Evolutionary conservation across 2,797 vertebrate genomes (phyloP), one percentile per base, ranked within the genome.

Genomic region (Sebastes paucispinis): DNA sequence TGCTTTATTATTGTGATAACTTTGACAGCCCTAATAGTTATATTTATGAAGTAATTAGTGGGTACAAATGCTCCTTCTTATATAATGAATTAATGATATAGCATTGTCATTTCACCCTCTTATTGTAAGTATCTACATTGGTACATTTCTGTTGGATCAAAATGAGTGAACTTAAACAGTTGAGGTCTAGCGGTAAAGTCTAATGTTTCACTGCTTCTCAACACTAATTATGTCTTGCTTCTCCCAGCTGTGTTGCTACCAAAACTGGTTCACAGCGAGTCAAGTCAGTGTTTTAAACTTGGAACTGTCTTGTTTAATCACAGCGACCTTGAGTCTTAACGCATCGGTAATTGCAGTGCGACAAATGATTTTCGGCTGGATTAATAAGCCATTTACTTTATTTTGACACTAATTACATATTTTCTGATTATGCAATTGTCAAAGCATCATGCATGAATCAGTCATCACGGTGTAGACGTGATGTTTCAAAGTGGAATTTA

Each of bases 331-430:
- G 20, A 72, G 62, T 31, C 9, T 75, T 69, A 68, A 59, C 52
- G 11, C 69, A 60, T 80, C 64, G 79, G 58, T 89, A 88, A 89
- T 75, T 87, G 69, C 68, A 55, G 72, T 27, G 62, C 73, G 72
- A 80, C 69, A 67, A 83, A 86, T 47, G 52, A 75, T 84, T 82
- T 32, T 52, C 13, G 0, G 20, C 36, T 57, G 70, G 73, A 83
- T 82, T 74, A 85, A 74, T 65, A 20, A 60, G 50, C 85, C 29
- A 39, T 80, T 80, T 63, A 64, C 80, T 75, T 79, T 69, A 71
- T 81, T 88, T 60, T 80, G 81, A 84, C 59, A 58, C 32, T 13
- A 77, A 84, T 90, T 67, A 58, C 34, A 67, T 66, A 54, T 62
- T 29, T 20, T 59, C 27, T 71, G 47, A 68, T 87, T 77, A 25